phyloP scores from a whole-genome alignment of 2,113 vertebrate genomes.

The Formicarius rufipectus region DNA sequence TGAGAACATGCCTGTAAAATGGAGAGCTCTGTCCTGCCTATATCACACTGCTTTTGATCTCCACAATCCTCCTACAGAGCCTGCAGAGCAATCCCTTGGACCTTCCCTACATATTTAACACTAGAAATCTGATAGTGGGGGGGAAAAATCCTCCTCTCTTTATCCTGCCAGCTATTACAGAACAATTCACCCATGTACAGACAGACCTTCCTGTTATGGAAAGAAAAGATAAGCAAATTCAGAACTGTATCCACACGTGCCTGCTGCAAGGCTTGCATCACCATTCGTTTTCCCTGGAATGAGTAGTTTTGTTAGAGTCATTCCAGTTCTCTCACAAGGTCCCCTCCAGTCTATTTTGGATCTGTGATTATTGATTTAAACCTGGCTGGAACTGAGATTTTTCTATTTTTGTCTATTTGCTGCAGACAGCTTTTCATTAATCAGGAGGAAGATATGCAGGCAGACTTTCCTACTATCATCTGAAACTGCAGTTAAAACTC shows the following conservation, averaged over 20 bases:
- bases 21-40: not conserved
- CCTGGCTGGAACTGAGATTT: not conserved
- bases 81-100: not conserved
- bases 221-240: not conserved
- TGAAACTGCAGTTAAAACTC: not conserved
- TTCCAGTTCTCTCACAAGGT: not conserved
- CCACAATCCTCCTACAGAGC: not conserved
- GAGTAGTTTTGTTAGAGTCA: not conserved
- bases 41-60: not conserved
- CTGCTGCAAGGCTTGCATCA: not conserved
- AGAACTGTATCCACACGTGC: not conserved
- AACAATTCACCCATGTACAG: not conserved
- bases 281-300: not conserved
- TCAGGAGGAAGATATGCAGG: not conserved
- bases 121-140: not conserved
- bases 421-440: constrained; percentile 2
- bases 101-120: not conserved
- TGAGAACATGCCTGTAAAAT: not conserved
- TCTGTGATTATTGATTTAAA: constrained; percentile 36
- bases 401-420: constrained; percentile 25
- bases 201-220: not conserved
- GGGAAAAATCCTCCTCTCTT: fast-evolving
- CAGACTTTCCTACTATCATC: not conserved
- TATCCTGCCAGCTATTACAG: not conserved
- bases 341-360: not conserved